Percentiles rank a stretch among this genome's conserved stretches.
phyloP scores from a whole-genome alignment of 2,888 invertebrate species.

The Tortricodes alternella region DNA sequence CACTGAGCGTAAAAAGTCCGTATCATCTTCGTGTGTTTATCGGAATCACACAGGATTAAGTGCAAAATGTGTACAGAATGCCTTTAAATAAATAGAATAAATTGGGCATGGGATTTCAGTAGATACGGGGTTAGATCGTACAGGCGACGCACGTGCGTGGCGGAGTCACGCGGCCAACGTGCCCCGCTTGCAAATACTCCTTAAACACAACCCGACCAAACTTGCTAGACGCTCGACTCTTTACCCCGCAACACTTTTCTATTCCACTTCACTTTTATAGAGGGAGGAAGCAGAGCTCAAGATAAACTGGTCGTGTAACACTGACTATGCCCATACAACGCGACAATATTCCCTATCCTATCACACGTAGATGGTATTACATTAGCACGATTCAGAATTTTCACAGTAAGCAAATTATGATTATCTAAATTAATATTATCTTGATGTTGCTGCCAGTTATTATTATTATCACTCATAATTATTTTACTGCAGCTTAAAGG shows the following conservation, averaged over 20 bases:
- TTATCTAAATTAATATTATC: constrained; percentile 1
- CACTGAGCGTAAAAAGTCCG: too few relatives aligned
- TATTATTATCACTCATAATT: too few relatives aligned
- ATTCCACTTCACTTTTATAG: background rate
- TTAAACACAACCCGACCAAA: constrained; percentile 49
- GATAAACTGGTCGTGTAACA: constrained; percentile 42
- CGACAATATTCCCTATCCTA: constrained; percentile 44
- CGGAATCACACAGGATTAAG: constrained; percentile 41
- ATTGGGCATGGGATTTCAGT: constrained; percentile 61
- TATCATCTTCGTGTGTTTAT: background rate
- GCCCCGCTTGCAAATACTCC: constrained; percentile 50
- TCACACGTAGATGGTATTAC: constrained; percentile 41
- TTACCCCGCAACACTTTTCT: constrained; percentile 34
- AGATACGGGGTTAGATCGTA: constrained; percentile 52
- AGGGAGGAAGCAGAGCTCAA: constrained; percentile 37
- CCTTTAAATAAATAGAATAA: constrained; percentile 61
- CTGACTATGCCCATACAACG: constrained; percentile 44
- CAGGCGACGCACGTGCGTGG: constrained; percentile 61
- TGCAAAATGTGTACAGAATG: constrained; percentile 52
- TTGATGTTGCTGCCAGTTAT: background rate
- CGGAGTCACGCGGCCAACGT: constrained; percentile 63
- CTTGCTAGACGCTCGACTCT: constrained; percentile 45
- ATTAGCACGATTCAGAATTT: constrained; percentile 35
- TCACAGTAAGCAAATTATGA: constrained; percentile 27
- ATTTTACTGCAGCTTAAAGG: too few relatives aligned